Conservation (phyloP, 2,888 invertebrate species). For the Drosophila formosana region DNA sequence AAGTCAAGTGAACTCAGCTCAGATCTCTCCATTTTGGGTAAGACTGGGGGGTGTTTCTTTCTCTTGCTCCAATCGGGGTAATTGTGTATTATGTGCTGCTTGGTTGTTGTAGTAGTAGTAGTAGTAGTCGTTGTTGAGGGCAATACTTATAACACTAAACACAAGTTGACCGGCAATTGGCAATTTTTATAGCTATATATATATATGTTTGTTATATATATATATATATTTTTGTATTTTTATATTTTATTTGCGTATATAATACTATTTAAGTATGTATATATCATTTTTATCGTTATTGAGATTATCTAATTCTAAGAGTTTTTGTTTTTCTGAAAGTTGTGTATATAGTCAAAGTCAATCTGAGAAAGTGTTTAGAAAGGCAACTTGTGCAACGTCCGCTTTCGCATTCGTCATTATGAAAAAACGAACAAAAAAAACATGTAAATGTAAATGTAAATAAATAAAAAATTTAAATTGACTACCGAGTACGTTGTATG, state of each 20-base stretch:
- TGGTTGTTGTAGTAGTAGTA: slow-evolving; percentile 43
- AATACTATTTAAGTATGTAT: slow-evolving; percentile 17
- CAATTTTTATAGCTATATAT: slow-evolving; percentile 29
- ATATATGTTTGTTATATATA: not conserved
- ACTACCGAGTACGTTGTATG: slow-evolving; percentile 80
- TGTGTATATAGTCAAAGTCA: slow-evolving; percentile 34
- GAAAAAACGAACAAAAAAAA: slow-evolving; percentile 26
- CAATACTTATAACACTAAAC: slow-evolving; percentile 64
- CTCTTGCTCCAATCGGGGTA: slow-evolving; percentile 50
- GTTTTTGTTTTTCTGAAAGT: slow-evolving; percentile 37
- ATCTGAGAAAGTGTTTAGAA: slow-evolving; percentile 46
- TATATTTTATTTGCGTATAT: slow-evolving; percentile 1
- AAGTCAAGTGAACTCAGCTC: slow-evolving; percentile 60
- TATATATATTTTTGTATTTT: slow-evolving; percentile 12
- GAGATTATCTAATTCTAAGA: slow-evolving; percentile 38
- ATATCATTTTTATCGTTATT: slow-evolving; percentile 25
- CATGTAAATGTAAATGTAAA: slow-evolving; percentile 5
- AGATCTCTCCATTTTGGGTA: slow-evolving; percentile 60
- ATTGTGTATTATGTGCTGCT: slow-evolving; percentile 61
- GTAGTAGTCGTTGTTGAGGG: slow-evolving; percentile 36
- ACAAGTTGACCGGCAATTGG: slow-evolving; percentile 66
- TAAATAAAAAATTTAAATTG: slow-evolving; percentile 62
- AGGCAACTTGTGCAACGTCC: slow-evolving; percentile 58
- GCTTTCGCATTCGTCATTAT: slow-evolving; percentile 32
- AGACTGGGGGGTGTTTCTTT: slow-evolving; percentile 57